Evolutionary conservation across 2,797 vertebrate genomes (phyloP).

Genomic region (Notoglanidium macrostoma): DNA sequence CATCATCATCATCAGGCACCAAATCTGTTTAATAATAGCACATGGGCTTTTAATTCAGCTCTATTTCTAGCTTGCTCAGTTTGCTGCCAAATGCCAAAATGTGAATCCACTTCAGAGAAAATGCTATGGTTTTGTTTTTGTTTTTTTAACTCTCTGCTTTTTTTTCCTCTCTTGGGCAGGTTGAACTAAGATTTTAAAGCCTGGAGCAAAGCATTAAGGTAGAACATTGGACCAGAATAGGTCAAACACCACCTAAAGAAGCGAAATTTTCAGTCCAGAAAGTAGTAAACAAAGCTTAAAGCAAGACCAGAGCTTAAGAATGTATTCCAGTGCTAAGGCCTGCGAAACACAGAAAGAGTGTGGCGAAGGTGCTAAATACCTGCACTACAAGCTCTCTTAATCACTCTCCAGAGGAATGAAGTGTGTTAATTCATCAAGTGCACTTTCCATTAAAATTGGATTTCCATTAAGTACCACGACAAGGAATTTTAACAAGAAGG

Average conservation of each 20-base stretch:
- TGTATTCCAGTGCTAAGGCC: constrained; percentile 45
- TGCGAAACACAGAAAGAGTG: background rate
- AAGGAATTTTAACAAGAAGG: constrained; percentile 71
- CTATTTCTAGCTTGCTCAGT: background rate
- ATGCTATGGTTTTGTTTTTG: background rate
- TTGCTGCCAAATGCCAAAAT: constrained; percentile 8
- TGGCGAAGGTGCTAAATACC: constrained; percentile 8
- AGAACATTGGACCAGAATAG: background rate
- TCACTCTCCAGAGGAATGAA: constrained; percentile 52
- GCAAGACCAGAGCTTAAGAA: constrained; percentile 34
- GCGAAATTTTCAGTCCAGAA: constrained; percentile 65
- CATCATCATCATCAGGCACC: background rate
- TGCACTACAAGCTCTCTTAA: constrained; percentile 47
- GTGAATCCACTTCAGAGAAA: constrained; percentile 28
- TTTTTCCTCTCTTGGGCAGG: background rate
- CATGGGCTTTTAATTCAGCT: constrained; percentile 26
- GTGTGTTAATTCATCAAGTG: constrained; percentile 68
- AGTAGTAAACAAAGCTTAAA: constrained; percentile 59
- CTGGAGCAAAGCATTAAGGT: constrained; percentile 34
- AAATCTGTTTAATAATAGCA: constrained; percentile 30
- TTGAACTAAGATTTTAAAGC: constrained; percentile 17
- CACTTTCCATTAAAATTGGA: constrained; percentile 65
- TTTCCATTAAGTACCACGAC: constrained; percentile 72
- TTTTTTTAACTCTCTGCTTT: background rate
- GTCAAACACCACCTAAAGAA: constrained; percentile 36